Percentiles rank a stretch among this genome's conserved stretches.
Conservation (phyloP, 2,797 vertebrate genomes). For the Danio choprae region DNA sequence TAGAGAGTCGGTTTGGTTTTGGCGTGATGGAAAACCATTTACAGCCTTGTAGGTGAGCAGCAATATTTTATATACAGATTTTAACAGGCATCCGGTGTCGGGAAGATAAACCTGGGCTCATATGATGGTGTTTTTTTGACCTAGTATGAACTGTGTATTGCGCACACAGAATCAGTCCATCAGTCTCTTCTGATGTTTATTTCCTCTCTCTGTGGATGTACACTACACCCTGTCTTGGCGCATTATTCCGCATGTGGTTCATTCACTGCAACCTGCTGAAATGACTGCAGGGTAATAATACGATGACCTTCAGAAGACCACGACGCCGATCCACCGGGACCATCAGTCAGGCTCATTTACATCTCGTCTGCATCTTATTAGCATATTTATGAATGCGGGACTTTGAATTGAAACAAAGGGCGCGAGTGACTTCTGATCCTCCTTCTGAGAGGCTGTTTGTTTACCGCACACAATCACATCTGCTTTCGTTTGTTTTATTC, state of each 20-base stretch:
- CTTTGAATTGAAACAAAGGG: conserved; percentile 57
- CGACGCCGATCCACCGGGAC: not conserved
- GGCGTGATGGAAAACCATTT: no score
- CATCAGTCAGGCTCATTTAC: conserved; percentile 77
- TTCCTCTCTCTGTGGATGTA: not conserved
- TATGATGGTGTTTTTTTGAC: no score
- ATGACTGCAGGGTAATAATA: conserved; percentile 6
- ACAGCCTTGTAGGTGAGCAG: no score
- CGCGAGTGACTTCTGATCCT: conserved; percentile 14
- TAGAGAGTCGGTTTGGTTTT: no score
- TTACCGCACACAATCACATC: not conserved
- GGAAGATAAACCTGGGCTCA: no score
- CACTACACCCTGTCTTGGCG: no score
- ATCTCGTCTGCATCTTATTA: conserved; percentile 75
- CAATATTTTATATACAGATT: no score
- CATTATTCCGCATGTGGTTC: not conserved
- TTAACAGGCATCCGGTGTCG: no score
- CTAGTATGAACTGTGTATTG: no score
- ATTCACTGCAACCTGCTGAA: not conserved
- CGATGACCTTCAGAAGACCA: conserved; percentile 18
- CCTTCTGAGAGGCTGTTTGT: conserved; percentile 4
- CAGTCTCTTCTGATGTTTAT: not conserved
- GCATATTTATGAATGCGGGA: conserved; percentile 80
- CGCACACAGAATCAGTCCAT: no score
- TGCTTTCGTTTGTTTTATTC: not conserved